A percentile compares a stretch with the other conserved stretches of the same genome.
phyloP scores from a whole-genome alignment of 2,113 vertebrate species.

The Neolamprologus tretocephalus region DNA sequence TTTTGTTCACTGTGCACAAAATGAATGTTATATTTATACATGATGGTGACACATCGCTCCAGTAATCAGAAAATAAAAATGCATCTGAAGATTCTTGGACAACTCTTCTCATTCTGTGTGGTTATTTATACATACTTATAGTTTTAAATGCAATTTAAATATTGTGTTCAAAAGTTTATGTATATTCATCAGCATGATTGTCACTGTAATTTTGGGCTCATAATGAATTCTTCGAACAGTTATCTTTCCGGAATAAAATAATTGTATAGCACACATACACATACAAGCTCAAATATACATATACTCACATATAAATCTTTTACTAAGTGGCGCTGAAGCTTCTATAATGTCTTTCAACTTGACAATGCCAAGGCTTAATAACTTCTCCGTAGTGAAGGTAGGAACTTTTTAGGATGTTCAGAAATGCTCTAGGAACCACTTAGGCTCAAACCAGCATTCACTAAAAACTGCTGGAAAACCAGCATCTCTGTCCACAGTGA shows the following conservation, averaged over 20 bases:
- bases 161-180: not conserved
- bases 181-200: not conserved
- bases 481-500: not conserved
- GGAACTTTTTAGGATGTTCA: not conserved
- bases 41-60: not conserved
- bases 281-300: not conserved
- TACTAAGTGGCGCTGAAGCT: not conserved
- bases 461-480: not conserved
- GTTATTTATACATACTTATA: not conserved
- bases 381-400: not conserved
- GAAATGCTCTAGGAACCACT: not conserved
- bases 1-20: not conserved
- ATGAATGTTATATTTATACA: conserved; percentile 30
- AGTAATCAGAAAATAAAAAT: conserved; percentile 51
- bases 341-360: not conserved
- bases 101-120: not conserved
- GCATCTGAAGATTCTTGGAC: not conserved
- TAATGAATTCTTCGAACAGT: not conserved
- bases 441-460: not conserved
- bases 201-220: not conserved
- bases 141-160: not conserved
- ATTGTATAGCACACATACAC: not conserved
- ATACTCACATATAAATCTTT: not conserved
- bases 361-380: not conserved
- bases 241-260: not conserved